Conservation (phyloP, 2,888 invertebrate genomes). For the Lasiommata megera region DNA sequence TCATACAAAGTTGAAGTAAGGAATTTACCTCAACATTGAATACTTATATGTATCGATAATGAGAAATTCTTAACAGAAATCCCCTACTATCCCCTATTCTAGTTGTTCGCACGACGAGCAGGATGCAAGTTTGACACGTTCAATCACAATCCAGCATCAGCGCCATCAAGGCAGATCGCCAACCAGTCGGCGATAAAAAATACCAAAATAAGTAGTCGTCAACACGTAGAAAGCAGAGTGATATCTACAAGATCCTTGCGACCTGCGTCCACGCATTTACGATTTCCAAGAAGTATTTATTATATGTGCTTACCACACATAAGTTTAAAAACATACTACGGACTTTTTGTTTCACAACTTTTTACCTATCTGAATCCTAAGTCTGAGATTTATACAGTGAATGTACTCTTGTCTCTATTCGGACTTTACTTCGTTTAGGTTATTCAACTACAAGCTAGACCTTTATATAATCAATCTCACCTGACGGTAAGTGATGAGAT, state of each 20-base stretch:
- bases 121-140: not conserved
- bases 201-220: slow-evolving; percentile 37
- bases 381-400: too few species aligned
- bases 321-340: not conserved
- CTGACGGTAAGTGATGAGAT: too few species aligned
- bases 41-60: too few species aligned
- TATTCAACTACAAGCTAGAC: too few species aligned
- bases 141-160: not conserved
- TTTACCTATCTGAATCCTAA: not conserved
- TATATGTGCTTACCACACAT: not conserved
- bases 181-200: not conserved
- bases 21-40: too few species aligned
- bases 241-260: slow-evolving; percentile 50
- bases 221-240: slow-evolving; percentile 54
- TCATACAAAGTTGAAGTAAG: too few species aligned
- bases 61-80: too few species aligned
- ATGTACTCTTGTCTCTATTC: too few species aligned
- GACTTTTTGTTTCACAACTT: not conserved
- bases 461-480: too few species aligned
- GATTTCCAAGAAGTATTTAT: slow-evolving; percentile 59
- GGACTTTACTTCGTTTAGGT: too few species aligned
- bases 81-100: too few species aligned
- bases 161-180: not conserved
- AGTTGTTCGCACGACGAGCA: too few species aligned
- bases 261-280: slow-evolving; percentile 49